A percentile compares a stretch with the other conserved stretches of the same genome.
Evolutionary conservation across 2,797 vertebrate species (phyloP).

Genomic region (Epinephelus coioides): DNA sequence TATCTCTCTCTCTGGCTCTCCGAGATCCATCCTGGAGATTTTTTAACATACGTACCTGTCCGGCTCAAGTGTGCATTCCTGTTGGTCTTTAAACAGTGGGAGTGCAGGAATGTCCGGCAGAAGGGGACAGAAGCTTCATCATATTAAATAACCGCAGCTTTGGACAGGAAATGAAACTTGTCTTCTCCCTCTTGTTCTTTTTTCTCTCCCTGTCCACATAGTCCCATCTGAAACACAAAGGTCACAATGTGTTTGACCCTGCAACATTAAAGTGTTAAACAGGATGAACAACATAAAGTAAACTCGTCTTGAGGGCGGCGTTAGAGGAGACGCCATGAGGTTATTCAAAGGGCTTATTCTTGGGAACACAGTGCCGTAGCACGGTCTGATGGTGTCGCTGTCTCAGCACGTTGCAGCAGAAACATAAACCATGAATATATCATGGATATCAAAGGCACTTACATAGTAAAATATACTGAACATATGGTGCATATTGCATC

Average conservation of each 20-base stretch:
- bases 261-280: background rate
- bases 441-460: background rate
- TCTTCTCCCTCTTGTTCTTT: background rate
- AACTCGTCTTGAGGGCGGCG: background rate
- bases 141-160: constrained; percentile 30
- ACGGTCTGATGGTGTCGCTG: background rate
- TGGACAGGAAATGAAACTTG: constrained; percentile 50
- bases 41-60: constrained; percentile 23
- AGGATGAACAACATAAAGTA: background rate
- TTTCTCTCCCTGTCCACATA: background rate
- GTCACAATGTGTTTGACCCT: background rate
- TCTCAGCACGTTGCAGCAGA: background rate
- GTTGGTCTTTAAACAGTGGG: constrained; percentile 41
- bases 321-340: background rate
- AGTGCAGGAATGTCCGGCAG: constrained; percentile 55
- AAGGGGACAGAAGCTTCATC: constrained; percentile 26
- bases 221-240: background rate
- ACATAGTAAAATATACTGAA: background rate
- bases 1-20: background rate
- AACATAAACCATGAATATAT: background rate
- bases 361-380: background rate
- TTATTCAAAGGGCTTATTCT: background rate
- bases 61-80: constrained; percentile 38
- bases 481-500: background rate
- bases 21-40: background rate